A percentile compares a stretch with the other conserved stretches of the same genome.
Conservation (phyloP, 2,888 invertebrate species). For the Anoncus sp. region DNA sequence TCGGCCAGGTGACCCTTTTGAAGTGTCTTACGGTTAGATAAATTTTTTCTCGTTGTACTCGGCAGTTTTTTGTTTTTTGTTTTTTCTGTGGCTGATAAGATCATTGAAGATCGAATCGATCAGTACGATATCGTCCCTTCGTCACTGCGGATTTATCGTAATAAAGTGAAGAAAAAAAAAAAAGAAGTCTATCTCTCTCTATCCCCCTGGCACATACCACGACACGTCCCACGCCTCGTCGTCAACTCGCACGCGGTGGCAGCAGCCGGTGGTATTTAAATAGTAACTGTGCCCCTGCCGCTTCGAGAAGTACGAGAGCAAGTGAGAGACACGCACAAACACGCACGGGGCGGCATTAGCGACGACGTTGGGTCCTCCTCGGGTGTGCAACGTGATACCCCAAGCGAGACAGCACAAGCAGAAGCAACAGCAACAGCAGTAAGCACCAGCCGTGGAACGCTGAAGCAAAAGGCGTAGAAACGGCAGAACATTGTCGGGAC, state of each 20-base stretch:
- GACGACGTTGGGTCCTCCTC: conserved; percentile 58
- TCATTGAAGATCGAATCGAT: conserved; percentile 13
- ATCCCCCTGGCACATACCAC: conserved; percentile 35
- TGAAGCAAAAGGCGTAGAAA: conserved; percentile 44
- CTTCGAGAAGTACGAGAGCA: conserved; percentile 56
- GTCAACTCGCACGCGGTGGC: conserved; percentile 60
- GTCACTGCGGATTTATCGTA: not conserved
- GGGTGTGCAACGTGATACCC: conserved; percentile 71
- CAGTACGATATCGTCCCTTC: not conserved
- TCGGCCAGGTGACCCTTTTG: conserved; percentile 33
- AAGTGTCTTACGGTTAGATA: conserved; percentile 16
- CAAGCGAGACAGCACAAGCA: conserved; percentile 51
- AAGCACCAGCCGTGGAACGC: conserved; percentile 45
- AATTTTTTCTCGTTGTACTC: not conserved
- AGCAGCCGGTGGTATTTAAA: conserved; percentile 68
- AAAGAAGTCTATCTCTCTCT: too few species aligned
- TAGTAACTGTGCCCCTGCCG: conserved; percentile 62
- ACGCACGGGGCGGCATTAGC: conserved; percentile 49
- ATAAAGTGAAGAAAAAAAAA: not conserved
- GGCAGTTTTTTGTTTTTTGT: not conserved
- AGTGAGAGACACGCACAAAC: conserved; percentile 56
- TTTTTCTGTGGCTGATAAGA: conserved; percentile 1
- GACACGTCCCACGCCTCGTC: conserved; percentile 51
- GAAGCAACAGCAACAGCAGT: too few species aligned
- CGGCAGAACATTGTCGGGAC: conserved; percentile 33